Percentiles rank a stretch among this genome's conserved stretches.
These are phyloP conservation scores for Boulengeromyrus knoepffleri DNA, from an alignment of 2,113 vertebrate species.

Conservation along the genomic window DNA sequence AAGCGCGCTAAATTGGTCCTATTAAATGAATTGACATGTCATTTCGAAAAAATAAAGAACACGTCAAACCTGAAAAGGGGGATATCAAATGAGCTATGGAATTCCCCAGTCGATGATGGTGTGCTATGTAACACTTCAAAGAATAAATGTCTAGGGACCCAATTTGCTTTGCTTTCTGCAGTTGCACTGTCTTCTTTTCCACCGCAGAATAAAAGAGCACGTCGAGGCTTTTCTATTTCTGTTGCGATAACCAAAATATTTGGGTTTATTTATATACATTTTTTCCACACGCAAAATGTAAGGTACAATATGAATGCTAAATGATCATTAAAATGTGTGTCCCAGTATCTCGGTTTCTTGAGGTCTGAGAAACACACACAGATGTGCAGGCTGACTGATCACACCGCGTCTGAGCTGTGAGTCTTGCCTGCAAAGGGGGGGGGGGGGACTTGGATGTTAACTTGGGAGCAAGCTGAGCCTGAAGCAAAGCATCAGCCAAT, in stretches of 20 bases:
- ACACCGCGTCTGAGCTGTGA: conserved; percentile 1
- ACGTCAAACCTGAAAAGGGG: conserved; percentile 49
- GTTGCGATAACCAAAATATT: conserved; percentile 40
- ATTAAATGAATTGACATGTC: neutral
- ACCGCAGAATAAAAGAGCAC: neutral
- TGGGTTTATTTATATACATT: conserved; percentile 20
- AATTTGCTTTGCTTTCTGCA: conserved; percentile 47
- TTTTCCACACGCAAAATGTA: neutral
- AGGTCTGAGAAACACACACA: neutral
- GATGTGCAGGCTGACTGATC: neutral
- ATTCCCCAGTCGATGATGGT: conserved; percentile 23
- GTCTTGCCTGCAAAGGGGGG: neutral
- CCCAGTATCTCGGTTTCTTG: neutral
- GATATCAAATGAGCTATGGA: conserved; percentile 44
- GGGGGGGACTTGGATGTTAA: neutral
- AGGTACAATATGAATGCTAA: neutral
- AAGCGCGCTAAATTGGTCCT: neutral
- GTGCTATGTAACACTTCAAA: conserved; percentile 45
- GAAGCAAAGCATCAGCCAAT: neutral
- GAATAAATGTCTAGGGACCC: conserved; percentile 49
- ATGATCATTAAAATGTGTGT: neutral
- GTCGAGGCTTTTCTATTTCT: neutral
- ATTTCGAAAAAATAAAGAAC: conserved; percentile 13
- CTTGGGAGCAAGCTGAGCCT: neutral
- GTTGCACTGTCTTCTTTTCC: conserved; percentile 42